These are phyloP conservation scores for Ophion obscuratus DNA, from an alignment of 2,888 invertebrate species.

Conservation along the genomic window DNA sequence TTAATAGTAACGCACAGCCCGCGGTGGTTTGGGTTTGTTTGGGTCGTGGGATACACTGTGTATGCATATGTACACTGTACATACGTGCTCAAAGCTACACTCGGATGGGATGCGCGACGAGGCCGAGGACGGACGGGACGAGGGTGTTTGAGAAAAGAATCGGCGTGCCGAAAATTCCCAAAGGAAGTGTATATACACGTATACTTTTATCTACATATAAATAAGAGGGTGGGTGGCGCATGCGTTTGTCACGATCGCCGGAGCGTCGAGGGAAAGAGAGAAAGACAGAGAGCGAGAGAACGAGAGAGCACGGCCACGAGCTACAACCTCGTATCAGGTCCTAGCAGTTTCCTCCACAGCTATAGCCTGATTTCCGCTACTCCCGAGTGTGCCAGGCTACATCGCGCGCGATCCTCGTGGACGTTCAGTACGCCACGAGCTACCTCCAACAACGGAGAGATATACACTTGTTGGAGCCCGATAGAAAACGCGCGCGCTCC, in stretches of 20 bases:
- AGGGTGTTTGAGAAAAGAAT: not conserved
- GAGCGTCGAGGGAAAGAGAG: slow-evolving; percentile 30
- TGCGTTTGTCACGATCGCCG: slow-evolving; percentile 53
- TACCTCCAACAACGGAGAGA: slow-evolving; percentile 38
- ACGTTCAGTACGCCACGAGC: slow-evolving; percentile 54
- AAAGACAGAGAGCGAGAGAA: slow-evolving; percentile 20
- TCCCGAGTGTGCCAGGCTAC: not conserved
- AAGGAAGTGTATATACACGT: not conserved
- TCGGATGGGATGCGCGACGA: not conserved
- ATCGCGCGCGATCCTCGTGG: slow-evolving; percentile 1
- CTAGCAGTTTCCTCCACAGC: slow-evolving; percentile 18
- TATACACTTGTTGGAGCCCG: not conserved
- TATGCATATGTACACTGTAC: too few species aligned
- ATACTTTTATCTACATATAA: slow-evolving; percentile 6
- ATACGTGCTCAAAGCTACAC: not conserved
- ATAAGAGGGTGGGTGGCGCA: slow-evolving; percentile 53
- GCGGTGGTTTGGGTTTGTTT: not conserved
- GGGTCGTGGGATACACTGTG: not conserved
- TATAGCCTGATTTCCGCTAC: slow-evolving; percentile 23
- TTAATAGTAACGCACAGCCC: not conserved
- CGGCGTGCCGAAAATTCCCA: not conserved
- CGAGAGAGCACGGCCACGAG: not conserved
- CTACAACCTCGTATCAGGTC: slow-evolving; percentile 24
- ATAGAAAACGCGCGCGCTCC: not conserved
- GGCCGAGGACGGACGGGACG: not conserved